Evolutionary conservation across 2,888 invertebrate genomes (phyloP).

Genomic region (Metellina segmentata): DNA sequence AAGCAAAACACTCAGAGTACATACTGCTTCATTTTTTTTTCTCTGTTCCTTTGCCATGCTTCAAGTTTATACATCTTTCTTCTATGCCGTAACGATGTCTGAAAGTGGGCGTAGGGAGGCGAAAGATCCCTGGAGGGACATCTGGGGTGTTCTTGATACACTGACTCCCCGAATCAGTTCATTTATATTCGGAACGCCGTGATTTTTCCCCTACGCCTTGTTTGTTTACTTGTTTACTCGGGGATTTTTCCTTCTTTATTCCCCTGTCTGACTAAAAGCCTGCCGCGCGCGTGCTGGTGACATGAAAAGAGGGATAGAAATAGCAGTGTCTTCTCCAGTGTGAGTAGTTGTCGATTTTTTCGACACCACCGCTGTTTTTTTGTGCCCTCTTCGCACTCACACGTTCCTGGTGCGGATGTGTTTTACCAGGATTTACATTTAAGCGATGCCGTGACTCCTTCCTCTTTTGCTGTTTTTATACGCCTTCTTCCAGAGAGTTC

Average conservation of each 20-base stretch:
- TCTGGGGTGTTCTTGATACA: conserved; percentile 70
- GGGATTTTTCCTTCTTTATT: background rate
- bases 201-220: conserved; percentile 54
- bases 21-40: conserved; percentile 41
- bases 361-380: background rate
- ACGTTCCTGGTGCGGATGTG: conserved; percentile 45
- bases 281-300: conserved; percentile 51
- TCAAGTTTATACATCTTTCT: conserved; percentile 50
- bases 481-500: background rate
- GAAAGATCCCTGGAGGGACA: conserved; percentile 59
- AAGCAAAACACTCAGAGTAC: conserved; percentile 58
- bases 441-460: conserved; percentile 44
- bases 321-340: background rate
- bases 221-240: conserved; percentile 56
- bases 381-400: background rate
- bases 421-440: conserved; percentile 70
- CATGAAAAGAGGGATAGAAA: conserved; percentile 53
- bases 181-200: conserved; percentile 64
- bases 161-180: conserved; percentile 70
- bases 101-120: conserved; percentile 2
- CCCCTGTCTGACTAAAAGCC: conserved; percentile 54
- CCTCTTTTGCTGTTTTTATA: conserved; percentile 1
- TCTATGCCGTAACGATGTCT: conserved; percentile 58
- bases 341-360: conserved; percentile 58
- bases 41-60: background rate